Conservation (phyloP, 2,113 vertebrate genomes). For the Synchiropus splendidus region DNA sequence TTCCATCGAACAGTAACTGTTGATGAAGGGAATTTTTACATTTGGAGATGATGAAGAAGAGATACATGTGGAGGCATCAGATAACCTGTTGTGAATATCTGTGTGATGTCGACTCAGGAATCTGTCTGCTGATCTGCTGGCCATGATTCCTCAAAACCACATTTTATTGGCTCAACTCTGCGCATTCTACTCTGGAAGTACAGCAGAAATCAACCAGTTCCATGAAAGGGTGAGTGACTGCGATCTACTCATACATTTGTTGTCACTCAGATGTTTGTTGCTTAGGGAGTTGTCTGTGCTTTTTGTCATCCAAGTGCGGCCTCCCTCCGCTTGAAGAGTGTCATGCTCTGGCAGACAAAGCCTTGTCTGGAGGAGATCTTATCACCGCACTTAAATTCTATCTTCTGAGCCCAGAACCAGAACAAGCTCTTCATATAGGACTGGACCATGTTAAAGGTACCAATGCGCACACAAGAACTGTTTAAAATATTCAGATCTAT, state of each 20-base stretch:
- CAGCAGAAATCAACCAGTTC: conserved; percentile 76
- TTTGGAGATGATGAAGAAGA: too few species aligned
- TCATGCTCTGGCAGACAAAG: conserved; percentile 68
- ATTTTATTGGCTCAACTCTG: conserved; percentile 82
- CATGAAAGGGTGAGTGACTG: conserved; percentile 72
- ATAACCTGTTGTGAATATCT: too few species aligned
- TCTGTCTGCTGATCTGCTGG: conserved; percentile 78
- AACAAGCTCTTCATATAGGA: conserved; percentile 80
- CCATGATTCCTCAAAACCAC: conserved; percentile 83
- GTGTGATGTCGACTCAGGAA: too few species aligned
- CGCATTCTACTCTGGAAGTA: conserved; percentile 81
- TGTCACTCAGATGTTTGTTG: neutral
- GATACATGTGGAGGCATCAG: too few species aligned
- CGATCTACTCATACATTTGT: neutral
- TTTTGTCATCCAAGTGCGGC: conserved; percentile 71
- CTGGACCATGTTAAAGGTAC: conserved; percentile 84
- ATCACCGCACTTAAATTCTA: conserved; percentile 80
- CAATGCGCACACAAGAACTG: neutral
- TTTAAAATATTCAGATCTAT: too few species aligned
- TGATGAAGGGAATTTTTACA: too few species aligned
- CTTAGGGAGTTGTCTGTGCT: neutral
- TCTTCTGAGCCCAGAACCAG: conserved; percentile 81
- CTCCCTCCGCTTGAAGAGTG: conserved; percentile 80
- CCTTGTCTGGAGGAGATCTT: conserved; percentile 63
- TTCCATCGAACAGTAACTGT: too few species aligned